Base-by-base conservation (phyloP, 2,797 vertebrate genomes). In the Bryconaethiops microstoma region DNA sequence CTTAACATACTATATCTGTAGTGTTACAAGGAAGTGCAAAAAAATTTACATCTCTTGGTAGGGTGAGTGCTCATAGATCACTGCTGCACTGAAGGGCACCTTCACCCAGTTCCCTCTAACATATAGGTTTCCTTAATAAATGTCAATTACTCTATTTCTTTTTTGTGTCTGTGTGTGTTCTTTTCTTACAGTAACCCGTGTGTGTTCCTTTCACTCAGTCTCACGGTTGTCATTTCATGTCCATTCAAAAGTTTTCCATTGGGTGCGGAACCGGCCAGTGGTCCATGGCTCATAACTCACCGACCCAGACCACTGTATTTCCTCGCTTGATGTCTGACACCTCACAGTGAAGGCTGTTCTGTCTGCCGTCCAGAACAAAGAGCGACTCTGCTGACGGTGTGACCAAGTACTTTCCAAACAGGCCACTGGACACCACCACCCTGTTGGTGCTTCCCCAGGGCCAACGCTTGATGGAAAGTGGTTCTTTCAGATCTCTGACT, bases 221-320 rank as follows among this genome's bases (percentile, higher is more conserved):
- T 89, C 90, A 90, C 83, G 86, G 87, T 93, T 87, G 92, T 94
- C 92, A 91, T 89, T 89, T 88, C 88, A 83, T 79, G 82, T 91
- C 91, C 88, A 86, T 87, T 88, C 88, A 85, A 90, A 93, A 91
- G 91, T 92, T 89, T 85, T 83, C 83, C 88, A 8, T 78, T 55
- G n/a, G 52, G 45, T 42, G 48, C 35, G 54, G 76, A 70, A 82
- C 77, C 77, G 67, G 77, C 82, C 82, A 39, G 82, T 65, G 50
- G 64, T 67, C 45, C 67, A 6, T n/a, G 3, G 77, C 91, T 99
- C 97, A 99, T 95, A 97, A 96, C 90, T 99, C 98, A 1, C 96
- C 97, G 2, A 99, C 96, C 98, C 98, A 99, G 83, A 98, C 96
- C 69, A 95, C 93, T 78, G 96, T 95, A 92, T 97, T 96, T 16